Percentiles rank a stretch among this genome's conserved stretches.
phyloP scores from a whole-genome alignment of 2,113 vertebrate genomes.

The Percina caprodes region DNA sequence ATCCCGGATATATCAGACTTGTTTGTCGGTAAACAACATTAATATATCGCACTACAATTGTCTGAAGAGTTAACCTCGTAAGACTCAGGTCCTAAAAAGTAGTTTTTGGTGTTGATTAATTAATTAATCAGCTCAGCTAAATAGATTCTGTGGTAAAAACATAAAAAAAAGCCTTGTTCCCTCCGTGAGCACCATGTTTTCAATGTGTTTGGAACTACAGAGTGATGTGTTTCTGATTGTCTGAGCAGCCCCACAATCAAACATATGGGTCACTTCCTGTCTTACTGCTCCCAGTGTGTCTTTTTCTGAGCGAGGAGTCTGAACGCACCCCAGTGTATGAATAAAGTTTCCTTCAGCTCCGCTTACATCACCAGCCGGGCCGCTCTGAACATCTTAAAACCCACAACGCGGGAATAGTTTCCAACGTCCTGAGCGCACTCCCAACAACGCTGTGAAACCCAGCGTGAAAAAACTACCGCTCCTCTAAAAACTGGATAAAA shows the following conservation, averaged over 20 bases:
- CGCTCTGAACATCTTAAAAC: slow-evolving; percentile 14
- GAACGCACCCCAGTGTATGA: slow-evolving; percentile 29
- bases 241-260: slow-evolving; percentile 41
- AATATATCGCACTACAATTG: background rate
- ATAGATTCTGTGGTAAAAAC: slow-evolving; percentile 66
- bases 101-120: slow-evolving; percentile 50
- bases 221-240: slow-evolving; percentile 64
- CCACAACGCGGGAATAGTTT: background rate
- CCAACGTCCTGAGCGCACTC: slow-evolving; percentile 45
- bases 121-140: slow-evolving; percentile 28
- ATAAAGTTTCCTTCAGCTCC: slow-evolving; percentile 21
- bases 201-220: slow-evolving; percentile 64
- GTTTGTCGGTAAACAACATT: background rate
- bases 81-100: slow-evolving; percentile 34
- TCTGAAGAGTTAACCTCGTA: slow-evolving; percentile 29
- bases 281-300: slow-evolving; percentile 32
- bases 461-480: slow-evolving; percentile 26
- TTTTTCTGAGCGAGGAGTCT: slow-evolving; percentile 35
- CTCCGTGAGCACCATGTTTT: slow-evolving; percentile 79
- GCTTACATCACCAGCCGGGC: slow-evolving; percentile 4
- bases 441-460: slow-evolving; percentile 47
- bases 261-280: background rate
- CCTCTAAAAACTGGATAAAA: slow-evolving; percentile 39
- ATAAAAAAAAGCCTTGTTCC: slow-evolving; percentile 90
- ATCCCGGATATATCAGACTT: slow-evolving; percentile 17